These are phyloP conservation scores for Chelonoidis abingdonii DNA, from an alignment of 2,113 vertebrate genomes.

Conservation along the genomic window DNA sequence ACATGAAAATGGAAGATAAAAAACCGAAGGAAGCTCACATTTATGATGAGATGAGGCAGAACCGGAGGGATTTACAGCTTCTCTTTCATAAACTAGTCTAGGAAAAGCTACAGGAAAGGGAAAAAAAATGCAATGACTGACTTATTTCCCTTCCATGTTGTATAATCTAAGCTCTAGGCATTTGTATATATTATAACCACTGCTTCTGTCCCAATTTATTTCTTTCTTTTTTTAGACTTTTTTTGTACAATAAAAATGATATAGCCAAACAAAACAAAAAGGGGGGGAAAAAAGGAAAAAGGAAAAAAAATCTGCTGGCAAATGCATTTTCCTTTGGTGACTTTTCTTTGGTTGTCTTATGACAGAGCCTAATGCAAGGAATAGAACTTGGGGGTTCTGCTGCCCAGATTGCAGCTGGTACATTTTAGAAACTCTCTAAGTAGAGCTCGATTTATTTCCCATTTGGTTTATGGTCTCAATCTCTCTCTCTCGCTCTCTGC, in stretches of 20 bases:
- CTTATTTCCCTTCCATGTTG: constrained; percentile 61
- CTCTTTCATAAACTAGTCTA: not conserved
- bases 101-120: not conserved
- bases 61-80: not conserved
- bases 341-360: not conserved
- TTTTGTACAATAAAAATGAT: constrained; percentile 93
- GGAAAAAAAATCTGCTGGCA: not conserved
- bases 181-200: constrained; percentile 84
- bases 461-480: no score
- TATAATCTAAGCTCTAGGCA: constrained; percentile 85
- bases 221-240: constrained; percentile 80
- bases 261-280: constrained; percentile 73
- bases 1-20: not conserved
- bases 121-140: not conserved
- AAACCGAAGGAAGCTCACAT: not conserved
- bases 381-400: not conserved
- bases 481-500: no score
- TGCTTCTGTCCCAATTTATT: constrained; percentile 76
- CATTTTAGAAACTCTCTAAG: not conserved
- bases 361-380: not conserved
- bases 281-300: not conserved
- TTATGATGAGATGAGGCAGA: fast-evolving
- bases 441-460: not conserved
- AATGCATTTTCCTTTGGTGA: constrained; percentile 4
- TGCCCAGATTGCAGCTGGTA: not conserved